Base-by-base conservation (phyloP, 2,888 invertebrate genomes). In the Harpagoxenus sublaevis region DNA sequence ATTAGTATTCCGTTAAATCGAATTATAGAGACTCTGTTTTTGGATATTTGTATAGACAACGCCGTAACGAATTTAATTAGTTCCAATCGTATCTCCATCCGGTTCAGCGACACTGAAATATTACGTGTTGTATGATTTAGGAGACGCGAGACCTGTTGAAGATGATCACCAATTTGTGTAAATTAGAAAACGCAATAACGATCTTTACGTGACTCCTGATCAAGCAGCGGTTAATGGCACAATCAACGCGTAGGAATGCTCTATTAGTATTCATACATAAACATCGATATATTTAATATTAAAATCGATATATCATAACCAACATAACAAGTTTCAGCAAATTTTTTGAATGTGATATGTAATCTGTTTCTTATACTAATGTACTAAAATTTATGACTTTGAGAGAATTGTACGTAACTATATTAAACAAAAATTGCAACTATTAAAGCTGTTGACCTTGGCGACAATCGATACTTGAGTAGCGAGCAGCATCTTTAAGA, bases 251-350 rank as follows among this genome's bases (percentile, higher is more conserved):
- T 53, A 15, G 5, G 48, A 68, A 68, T 68, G 35, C 28, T 48
- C 28, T 48, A 68, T 31, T 65, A 28, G 42, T 42, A 60, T 45
- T 31, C 31, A 60, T 12, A n/a, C 6, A 2, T 42, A 68, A 31
- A n/a, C 8, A 28, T 42, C 15, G 35, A 51, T 39, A 6, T 57
- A 35, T 45, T 53, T 4, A 10, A 55, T 35, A 48, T 53, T 35
- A 70, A 23, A 70, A 79, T 77, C 42, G 23, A 66, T 77, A 53
- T n/a, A 31, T 42, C 23, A 51, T n/a, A 15, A 55, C 35, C 35
- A 6, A 35, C 6, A 6, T 6, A 68, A 68, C 1, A 55, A 18
- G 2, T 42, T 42, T 53, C 31, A 3, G 39, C 12, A 8, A 53
- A 4, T 4, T 12, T 65, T 1, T 53, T 48, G 2, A 42, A 28